A percentile compares a stretch with the other conserved stretches of the same genome.
Conservation (phyloP, 2,113 vertebrate species). For the Corythaixoides concolor region DNA sequence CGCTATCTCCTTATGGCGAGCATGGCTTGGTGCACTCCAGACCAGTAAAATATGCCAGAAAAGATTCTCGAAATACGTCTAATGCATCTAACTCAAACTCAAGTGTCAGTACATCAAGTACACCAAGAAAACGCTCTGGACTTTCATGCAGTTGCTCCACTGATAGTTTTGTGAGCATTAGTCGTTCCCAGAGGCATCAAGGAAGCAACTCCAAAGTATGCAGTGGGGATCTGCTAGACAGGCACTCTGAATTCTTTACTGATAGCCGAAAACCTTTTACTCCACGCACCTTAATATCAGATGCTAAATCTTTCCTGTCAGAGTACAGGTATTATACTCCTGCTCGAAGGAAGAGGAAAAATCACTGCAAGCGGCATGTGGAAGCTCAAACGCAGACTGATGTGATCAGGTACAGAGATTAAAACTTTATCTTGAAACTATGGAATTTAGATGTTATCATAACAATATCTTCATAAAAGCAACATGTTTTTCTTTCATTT, state of each 20-base stretch:
- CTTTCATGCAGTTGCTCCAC: background rate
- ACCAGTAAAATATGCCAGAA: background rate
- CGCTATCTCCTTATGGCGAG: background rate
- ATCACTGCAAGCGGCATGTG: background rate
- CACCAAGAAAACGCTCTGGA: background rate
- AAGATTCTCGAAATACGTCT: background rate
- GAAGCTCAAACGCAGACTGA: conserved; percentile 79
- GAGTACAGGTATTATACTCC: conserved; percentile 89
- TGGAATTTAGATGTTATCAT: background rate
- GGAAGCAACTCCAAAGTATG: conserved; percentile 73
- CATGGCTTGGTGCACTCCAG: background rate
- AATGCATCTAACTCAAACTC: background rate
- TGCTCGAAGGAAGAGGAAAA: conserved; percentile 71
- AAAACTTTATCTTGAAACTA: background rate
- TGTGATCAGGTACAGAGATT: conserved; percentile 76
- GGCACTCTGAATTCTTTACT: conserved; percentile 85
- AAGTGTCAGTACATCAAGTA: background rate
- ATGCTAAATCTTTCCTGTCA: conserved; percentile 83
- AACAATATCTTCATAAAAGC: background rate
- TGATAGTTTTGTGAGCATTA: background rate
- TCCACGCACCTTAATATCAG: conserved; percentile 88
- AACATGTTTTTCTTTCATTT: background rate
- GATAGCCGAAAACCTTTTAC: conserved; percentile 81
- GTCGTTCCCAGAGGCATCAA: conserved; percentile 56
- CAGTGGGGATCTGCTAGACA: conserved; percentile 86